Conservation (phyloP, 1,140 invertebrate species). For the Chironomus tepperi region DNA sequence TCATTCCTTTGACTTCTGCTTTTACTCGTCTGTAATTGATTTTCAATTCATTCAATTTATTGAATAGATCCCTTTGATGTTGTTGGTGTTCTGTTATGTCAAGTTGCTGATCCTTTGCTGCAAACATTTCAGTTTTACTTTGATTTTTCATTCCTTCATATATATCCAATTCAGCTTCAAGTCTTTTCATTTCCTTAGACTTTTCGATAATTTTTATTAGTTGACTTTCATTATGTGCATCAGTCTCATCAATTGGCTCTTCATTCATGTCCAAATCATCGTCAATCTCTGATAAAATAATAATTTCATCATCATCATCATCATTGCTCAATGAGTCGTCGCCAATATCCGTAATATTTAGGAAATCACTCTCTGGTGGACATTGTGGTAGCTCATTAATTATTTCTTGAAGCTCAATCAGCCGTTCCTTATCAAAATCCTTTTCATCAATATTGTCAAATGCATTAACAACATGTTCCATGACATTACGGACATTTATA, state of each 20-base stretch:
- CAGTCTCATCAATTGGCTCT: neutral
- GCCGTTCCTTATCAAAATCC: neutral
- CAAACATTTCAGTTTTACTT: conserved; percentile 1
- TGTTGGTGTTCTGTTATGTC: neutral
- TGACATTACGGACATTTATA: no score
- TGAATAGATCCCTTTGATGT: neutral
- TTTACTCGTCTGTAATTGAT: neutral
- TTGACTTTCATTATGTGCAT: neutral
- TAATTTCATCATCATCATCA: neutral
- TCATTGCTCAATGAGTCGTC: neutral
- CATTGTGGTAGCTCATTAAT: neutral
- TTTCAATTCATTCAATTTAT: neutral
- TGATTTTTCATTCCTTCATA: neutral
- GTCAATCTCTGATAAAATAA: neutral
- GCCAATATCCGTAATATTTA: neutral
- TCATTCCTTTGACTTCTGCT: neutral
- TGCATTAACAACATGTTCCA: neutral
- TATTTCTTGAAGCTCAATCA: neutral
- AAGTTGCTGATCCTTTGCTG: neutral
- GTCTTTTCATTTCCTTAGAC: no score
- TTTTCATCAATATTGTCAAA: neutral
- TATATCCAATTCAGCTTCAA: neutral
- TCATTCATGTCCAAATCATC: neutral
- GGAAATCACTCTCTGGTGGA: neutral
- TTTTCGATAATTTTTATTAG: no score